Evolutionary conservation across 2,888 invertebrate genomes (phyloP).

Genomic region (Hedya salicella): DNA sequence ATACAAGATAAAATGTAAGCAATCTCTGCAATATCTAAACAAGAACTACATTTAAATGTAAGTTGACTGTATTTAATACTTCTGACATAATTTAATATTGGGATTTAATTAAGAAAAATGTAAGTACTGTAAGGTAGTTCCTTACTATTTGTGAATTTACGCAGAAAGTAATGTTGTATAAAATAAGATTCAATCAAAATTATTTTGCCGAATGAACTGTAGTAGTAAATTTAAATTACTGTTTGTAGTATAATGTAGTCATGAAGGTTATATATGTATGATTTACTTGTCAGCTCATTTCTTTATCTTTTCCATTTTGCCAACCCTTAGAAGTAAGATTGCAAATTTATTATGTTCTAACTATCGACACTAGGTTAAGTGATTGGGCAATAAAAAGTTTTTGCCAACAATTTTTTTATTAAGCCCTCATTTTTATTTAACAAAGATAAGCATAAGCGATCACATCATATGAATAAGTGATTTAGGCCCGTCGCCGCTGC

Average conservation of each 20-base stretch:
- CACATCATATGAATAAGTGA: too few relatives aligned
- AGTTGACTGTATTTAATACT: neutral
- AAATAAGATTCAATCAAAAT: slow-evolving; percentile 9
- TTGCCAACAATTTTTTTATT: slow-evolving; percentile 45
- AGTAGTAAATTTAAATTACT: neutral
- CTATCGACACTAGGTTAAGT: slow-evolving; percentile 47
- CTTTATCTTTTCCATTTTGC: slow-evolving; percentile 8
- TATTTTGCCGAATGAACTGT: slow-evolving; percentile 9
- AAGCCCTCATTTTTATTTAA: slow-evolving; percentile 9
- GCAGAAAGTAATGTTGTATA: slow-evolving; percentile 15
- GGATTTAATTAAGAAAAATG: neutral
- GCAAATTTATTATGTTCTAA: slow-evolving; percentile 24
- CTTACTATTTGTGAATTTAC: slow-evolving; percentile 4
- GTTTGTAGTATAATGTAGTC: neutral
- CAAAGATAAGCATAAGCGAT: too few relatives aligned
- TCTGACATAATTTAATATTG: neutral
- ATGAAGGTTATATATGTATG: neutral
- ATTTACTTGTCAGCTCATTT: neutral
- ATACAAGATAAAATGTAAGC: neutral
- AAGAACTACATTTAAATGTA: slow-evolving; percentile 3
- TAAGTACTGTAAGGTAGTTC: neutral
- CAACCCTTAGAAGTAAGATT: neutral
- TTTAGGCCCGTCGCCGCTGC: too few relatives aligned
- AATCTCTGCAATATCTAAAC: neutral
- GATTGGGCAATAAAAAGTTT: slow-evolving; percentile 53